phyloP scores from a whole-genome alignment of 2,797 vertebrate genomes.

The Acrossocheilus wenchowensis region DNA sequence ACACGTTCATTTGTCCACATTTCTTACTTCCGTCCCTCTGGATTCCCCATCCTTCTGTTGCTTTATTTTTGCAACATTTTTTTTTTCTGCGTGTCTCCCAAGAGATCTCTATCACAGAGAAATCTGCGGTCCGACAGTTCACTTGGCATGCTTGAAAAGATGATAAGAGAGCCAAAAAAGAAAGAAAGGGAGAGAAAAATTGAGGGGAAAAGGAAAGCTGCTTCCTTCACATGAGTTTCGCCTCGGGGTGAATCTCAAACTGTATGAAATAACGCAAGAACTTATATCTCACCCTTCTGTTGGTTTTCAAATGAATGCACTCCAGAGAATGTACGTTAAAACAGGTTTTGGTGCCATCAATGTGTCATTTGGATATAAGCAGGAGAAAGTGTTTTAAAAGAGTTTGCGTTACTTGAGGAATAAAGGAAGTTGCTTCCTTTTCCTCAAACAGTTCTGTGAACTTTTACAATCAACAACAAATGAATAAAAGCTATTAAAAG shows the following conservation, averaged over 20 bases:
- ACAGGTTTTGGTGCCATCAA: not conserved
- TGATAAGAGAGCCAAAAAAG: slow-evolving; percentile 49
- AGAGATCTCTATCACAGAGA: slow-evolving; percentile 75
- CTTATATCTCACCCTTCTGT: slow-evolving; percentile 14
- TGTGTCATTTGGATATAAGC: not conserved
- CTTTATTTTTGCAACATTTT: slow-evolving; percentile 71
- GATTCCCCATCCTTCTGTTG: slow-evolving; percentile 74
- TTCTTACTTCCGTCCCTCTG: slow-evolving; percentile 70
- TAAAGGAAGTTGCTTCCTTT: not conserved
- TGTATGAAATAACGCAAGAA: slow-evolving; percentile 28
- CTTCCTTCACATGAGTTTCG: slow-evolving; percentile 36
- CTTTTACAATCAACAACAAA: slow-evolving; percentile 3
- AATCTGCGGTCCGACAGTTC: slow-evolving; percentile 72
- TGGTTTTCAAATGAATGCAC: slow-evolving; percentile 2
- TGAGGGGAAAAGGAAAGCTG: slow-evolving; percentile 26
- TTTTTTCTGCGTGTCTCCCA: slow-evolving; percentile 61
- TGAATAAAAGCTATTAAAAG: slow-evolving; percentile 10
- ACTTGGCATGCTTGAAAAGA: slow-evolving; percentile 73
- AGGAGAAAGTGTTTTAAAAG: not conserved
- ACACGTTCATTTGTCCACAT: slow-evolving; percentile 80
- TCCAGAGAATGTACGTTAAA: slow-evolving; percentile 18
- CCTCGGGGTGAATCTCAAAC: slow-evolving; percentile 39
- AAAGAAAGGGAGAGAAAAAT: slow-evolving; percentile 18
- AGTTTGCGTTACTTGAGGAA: slow-evolving; percentile 7
- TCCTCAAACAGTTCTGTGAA: slow-evolving; percentile 2